These are phyloP conservation scores for Acanthochromis polyacanthus DNA, from an alignment of 2,113 vertebrate genomes.

Conservation along the genomic window DNA sequence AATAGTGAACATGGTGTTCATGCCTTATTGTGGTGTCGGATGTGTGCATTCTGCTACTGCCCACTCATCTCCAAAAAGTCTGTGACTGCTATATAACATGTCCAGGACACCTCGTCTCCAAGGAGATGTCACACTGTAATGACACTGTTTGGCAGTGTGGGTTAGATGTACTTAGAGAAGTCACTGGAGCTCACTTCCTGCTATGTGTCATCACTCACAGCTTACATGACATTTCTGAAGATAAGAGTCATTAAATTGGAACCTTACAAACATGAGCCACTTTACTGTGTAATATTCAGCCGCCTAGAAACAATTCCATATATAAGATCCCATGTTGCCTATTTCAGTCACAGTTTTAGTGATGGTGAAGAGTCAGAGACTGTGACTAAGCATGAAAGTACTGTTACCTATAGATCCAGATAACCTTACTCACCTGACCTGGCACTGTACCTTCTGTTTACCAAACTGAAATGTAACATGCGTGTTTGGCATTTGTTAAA, in stretches of 20 bases:
- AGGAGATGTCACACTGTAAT: constrained; percentile 35
- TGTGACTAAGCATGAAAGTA: too few species aligned
- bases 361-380: too few species aligned
- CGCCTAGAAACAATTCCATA: not conserved
- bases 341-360: too few species aligned
- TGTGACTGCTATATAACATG: constrained; percentile 18
- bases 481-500: too few species aligned
- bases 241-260: not conserved
- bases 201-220: constrained; percentile 17
- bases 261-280: not conserved
- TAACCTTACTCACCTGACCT: too few species aligned
- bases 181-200: not conserved
- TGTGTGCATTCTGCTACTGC: not conserved
- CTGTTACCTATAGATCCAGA: too few species aligned
- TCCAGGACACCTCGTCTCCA: constrained; percentile 32
- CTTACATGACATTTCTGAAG: constrained; percentile 9
- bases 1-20: not conserved
- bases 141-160: constrained; percentile 9
- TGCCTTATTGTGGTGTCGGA: not conserved
- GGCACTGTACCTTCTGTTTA: too few species aligned
- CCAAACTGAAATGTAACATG: too few species aligned
- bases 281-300: not conserved
- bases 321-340: too few species aligned
- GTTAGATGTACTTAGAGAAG: not conserved
- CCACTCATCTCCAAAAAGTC: constrained; percentile 37